Percentiles rank a stretch among this genome's conserved stretches.
Conservation (phyloP, 35 echinoderm and acorn worm species). For the Heliocidaris tuberculata region DNA sequence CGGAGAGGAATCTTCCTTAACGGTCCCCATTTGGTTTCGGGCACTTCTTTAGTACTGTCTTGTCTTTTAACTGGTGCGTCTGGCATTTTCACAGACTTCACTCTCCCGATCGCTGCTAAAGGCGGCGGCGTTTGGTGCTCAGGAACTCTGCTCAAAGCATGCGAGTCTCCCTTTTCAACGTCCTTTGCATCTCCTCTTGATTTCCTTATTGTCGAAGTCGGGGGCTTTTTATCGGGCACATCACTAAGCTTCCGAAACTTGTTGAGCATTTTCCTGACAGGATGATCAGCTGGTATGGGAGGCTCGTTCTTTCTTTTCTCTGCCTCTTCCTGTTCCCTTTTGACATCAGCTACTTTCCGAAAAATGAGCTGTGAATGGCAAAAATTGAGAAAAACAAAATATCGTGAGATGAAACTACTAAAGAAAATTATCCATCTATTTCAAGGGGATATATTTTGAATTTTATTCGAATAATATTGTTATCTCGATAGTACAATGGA, state of each 20-base stretch:
- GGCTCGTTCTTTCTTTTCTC: slow-evolving; percentile 94
- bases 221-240: slow-evolving; percentile 72
- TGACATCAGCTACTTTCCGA: slow-evolving; percentile 90
- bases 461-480: neutral
- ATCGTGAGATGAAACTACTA: neutral
- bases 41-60: slow-evolving; percentile 36
- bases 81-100: slow-evolving; percentile 47
- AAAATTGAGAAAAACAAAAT: neutral
- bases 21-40: slow-evolving; percentile 82
- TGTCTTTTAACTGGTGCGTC: slow-evolving; percentile 39
- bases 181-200: slow-evolving; percentile 47
- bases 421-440: neutral
- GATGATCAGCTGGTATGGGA: slow-evolving; percentile 92
- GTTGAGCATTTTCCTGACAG: slow-evolving; percentile 91
- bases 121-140: slow-evolving; percentile 53
- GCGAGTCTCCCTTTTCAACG: slow-evolving; percentile 58
- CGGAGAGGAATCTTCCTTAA: slow-evolving; percentile 71
- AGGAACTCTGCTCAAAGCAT: slow-evolving; percentile 51
- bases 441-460: neutral
- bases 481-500: too few species aligned
- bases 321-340: slow-evolving; percentile 81
- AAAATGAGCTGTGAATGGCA: slow-evolving; percentile 77
- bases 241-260: slow-evolving; percentile 97
- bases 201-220: slow-evolving; percentile 46
- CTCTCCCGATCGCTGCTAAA: slow-evolving; percentile 28